These are phyloP conservation scores for Lithosia quadra DNA, from an alignment of 2,888 invertebrate genomes.

Conservation along the genomic window DNA sequence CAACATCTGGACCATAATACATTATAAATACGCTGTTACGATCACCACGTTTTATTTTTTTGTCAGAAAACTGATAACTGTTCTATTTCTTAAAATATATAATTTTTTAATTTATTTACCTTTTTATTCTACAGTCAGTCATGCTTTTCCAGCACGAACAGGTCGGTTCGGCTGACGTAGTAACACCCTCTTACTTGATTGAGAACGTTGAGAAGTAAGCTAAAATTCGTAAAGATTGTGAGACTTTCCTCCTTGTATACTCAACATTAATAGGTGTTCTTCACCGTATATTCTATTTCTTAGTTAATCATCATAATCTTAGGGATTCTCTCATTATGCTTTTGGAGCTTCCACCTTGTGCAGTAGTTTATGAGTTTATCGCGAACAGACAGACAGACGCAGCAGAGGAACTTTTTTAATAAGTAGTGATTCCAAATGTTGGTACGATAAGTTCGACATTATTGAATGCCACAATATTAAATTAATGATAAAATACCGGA, in stretches of 20 bases:
- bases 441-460: neutral
- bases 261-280: no score
- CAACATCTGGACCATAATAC: slow-evolving; percentile 36
- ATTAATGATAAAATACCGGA: neutral
- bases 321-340: no score
- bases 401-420: no score
- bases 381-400: no score
- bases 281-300: no score
- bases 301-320: no score
- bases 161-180: neutral
- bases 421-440: no score
- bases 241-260: neutral
- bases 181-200: neutral
- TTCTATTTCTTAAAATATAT: slow-evolving; percentile 5
- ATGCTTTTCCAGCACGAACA: neutral
- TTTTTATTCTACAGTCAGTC: neutral
- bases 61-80: slow-evolving; percentile 5
- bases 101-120: neutral
- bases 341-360: no score
- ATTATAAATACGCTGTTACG: slow-evolving; percentile 32
- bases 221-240: neutral
- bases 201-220: neutral
- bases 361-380: no score
- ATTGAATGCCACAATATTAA: neutral
- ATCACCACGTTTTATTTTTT: slow-evolving; percentile 16